A percentile compares a stretch with the other conserved stretches of the same genome.
Evolutionary conservation across 1,140 invertebrate genomes (phyloP).

Genomic region (Melanaphis sacchari): DNA sequence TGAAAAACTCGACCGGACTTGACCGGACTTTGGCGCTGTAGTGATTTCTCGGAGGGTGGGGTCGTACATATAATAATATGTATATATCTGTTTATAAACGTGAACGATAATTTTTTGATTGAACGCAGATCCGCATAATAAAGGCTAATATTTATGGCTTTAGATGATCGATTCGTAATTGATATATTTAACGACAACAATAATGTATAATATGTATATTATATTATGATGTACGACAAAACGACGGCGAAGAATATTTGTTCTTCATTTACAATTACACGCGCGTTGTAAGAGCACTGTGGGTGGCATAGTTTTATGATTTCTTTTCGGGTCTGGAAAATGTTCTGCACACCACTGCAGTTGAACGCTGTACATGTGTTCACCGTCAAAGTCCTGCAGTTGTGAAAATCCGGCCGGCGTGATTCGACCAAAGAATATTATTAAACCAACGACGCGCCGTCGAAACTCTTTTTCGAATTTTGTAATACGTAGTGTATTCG

Average conservation of each 20-base stretch:
- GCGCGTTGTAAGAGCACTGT: neutral
- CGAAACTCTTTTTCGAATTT: neutral
- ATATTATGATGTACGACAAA: neutral
- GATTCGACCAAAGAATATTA: neutral
- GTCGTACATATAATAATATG: neutral
- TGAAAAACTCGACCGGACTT: slow-evolving; percentile 17
- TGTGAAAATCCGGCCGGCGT: neutral
- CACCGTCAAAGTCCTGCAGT: neutral
- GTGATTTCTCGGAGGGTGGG: neutral
- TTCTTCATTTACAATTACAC: neutral
- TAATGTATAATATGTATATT: neutral
- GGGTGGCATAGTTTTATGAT: neutral
- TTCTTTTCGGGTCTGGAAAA: neutral
- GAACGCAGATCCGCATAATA: neutral
- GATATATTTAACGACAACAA: neutral
- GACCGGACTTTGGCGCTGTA: neutral
- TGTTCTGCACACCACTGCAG: neutral
- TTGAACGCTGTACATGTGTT: neutral
- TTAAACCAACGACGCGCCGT: neutral
- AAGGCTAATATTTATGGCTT: neutral
- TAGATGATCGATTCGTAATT: neutral
- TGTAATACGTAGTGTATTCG: too few relatives aligned
- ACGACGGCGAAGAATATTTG: neutral
- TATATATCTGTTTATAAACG: too few relatives aligned
- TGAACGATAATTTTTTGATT: too few relatives aligned